Evolutionary conservation across 2,113 vertebrate species (phyloP).

Genomic region (Ginglymostoma cirratum): DNA sequence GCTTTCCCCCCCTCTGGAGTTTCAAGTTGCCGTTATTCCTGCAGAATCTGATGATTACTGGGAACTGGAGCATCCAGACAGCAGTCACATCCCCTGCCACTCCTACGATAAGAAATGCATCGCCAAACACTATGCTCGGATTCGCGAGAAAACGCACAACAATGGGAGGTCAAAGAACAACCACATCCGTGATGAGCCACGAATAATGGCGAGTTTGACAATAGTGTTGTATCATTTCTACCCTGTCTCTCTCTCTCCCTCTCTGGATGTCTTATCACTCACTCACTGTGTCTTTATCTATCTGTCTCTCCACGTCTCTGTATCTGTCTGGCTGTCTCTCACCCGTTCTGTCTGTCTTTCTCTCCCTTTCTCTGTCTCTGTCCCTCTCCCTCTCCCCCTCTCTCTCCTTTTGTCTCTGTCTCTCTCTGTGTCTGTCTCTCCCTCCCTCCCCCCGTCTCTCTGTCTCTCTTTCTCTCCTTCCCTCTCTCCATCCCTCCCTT

Average conservation of each 20-base stretch:
- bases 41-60: constrained; percentile 69
- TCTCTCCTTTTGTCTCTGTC: too few relatives aligned
- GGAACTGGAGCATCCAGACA: constrained; percentile 74
- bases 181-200: constrained; percentile 61
- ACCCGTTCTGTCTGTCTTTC: too few relatives aligned
- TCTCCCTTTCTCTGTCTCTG: constrained; percentile 40
- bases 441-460: background rate
- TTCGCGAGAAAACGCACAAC: constrained; percentile 50
- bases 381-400: too few relatives aligned
- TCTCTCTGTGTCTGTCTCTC: too few relatives aligned
- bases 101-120: constrained; percentile 79
- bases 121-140: constrained; percentile 72
- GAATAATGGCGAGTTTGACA: constrained; percentile 59
- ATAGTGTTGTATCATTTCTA: background rate
- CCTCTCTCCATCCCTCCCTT: constrained; percentile 2
- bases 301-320: too few relatives aligned
- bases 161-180: constrained; percentile 71
- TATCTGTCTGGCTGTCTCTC: constrained; percentile 5
- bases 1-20: background rate
- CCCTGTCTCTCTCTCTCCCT: background rate
- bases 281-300: background rate
- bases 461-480: background rate
- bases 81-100: constrained; percentile 80
- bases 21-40: constrained; percentile 15
- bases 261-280: background rate